Evolutionary conservation across 1,140 invertebrate species (phyloP).

Genomic region (Lethrus apterus): DNA sequence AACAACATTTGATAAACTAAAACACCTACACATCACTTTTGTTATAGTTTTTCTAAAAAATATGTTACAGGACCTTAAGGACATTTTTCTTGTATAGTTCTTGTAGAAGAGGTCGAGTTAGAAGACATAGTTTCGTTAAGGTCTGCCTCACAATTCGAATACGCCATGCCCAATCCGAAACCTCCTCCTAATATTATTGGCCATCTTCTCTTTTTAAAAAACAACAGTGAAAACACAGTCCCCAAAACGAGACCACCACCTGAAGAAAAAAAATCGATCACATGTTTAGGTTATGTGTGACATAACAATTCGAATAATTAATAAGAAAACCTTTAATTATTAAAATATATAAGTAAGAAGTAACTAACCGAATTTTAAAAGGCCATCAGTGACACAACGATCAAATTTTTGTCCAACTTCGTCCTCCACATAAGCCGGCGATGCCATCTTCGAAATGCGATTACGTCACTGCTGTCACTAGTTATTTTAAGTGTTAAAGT

Average conservation of each 20-base stretch:
- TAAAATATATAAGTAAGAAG: background rate
- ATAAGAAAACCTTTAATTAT: no score
- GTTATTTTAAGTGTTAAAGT: background rate
- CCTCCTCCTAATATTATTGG: slow-evolving; percentile 62
- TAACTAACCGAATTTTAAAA: slow-evolving; percentile 53
- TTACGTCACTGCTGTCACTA: slow-evolving; percentile 5
- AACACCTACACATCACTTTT: no score
- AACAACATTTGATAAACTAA: no score
- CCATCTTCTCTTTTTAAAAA: slow-evolving; percentile 60
- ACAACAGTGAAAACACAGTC: slow-evolving; percentile 58
- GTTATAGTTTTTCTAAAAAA: no score
- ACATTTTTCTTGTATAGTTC: no score
- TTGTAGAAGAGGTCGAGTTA: no score
- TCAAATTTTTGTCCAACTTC: slow-evolving; percentile 51
- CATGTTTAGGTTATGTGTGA: slow-evolving; percentile 13
- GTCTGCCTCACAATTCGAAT: slow-evolving; percentile 66
- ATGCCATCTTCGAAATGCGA: slow-evolving; percentile 8
- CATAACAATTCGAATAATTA: slow-evolving; percentile 8
- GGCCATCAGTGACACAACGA: slow-evolving; percentile 52
- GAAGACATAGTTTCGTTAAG: slow-evolving; percentile 44
- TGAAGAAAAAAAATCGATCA: slow-evolving; percentile 29
- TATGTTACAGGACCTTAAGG: no score
- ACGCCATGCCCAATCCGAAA: slow-evolving; percentile 68
- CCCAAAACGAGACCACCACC: slow-evolving; percentile 62
- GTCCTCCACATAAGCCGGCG: slow-evolving; percentile 42